Evolutionary conservation across 1,140 invertebrate species (phyloP).

Genomic region (Hormaphis cornu): DNA sequence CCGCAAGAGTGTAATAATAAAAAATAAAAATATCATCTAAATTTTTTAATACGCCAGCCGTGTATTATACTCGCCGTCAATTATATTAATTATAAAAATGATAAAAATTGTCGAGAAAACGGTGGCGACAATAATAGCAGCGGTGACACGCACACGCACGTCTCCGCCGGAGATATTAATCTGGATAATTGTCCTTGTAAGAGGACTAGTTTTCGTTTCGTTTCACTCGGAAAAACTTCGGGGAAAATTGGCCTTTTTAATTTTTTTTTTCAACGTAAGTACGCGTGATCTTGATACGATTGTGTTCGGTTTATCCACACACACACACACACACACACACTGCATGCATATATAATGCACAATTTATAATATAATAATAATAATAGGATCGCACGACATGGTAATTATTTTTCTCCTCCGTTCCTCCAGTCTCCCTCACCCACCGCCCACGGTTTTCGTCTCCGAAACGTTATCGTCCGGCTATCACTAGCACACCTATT

Average conservation of each 20-base stretch:
- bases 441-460: background rate
- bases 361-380: conserved; percentile 7
- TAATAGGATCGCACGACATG: too few species aligned
- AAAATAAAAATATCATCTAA: too few species aligned
- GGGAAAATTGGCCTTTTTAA: conserved; percentile 3
- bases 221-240: conserved; percentile 29
- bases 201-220: conserved; percentile 31
- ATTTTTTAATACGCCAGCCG: background rate
- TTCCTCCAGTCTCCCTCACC: background rate
- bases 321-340: background rate
- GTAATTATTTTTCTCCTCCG: background rate
- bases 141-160: background rate
- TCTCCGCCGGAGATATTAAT: conserved; percentile 12
- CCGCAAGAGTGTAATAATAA: too few species aligned
- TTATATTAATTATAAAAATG: conserved; percentile 26
- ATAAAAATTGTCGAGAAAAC: conserved; percentile 29
- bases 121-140: background rate
- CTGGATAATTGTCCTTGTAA: conserved; percentile 31
- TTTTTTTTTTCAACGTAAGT: background rate
- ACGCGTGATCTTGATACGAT: conserved; percentile 14
- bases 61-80: background rate
- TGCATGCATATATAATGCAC: background rate
- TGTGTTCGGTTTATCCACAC: background rate
- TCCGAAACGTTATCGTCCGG: background rate
- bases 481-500: background rate